Conservation (phyloP, 2,888 invertebrate species). For the Thymelicus lineola region DNA sequence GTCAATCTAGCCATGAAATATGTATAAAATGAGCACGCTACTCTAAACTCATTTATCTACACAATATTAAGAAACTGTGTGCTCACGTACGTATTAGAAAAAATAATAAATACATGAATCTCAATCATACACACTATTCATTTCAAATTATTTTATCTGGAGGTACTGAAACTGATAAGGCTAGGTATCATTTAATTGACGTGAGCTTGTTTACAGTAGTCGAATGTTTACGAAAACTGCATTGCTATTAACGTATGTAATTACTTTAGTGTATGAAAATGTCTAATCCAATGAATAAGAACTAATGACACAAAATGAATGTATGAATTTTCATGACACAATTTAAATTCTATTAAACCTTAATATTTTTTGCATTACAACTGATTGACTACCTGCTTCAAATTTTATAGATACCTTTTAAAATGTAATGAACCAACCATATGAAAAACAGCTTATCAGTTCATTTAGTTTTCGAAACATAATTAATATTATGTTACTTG, state of each 20-base stretch:
- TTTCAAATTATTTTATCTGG: conserved; percentile 8
- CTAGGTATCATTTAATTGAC: conserved; percentile 27
- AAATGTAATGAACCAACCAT: no score
- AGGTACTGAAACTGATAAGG: conserved; percentile 4
- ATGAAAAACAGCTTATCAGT: no score
- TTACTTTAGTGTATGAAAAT: neutral
- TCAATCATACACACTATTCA: conserved; percentile 1
- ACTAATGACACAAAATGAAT: neutral
- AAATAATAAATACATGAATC: conserved; percentile 17
- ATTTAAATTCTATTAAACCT: no score
- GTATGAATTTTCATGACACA: no score
- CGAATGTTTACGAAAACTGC: neutral
- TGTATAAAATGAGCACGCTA: conserved; percentile 23
- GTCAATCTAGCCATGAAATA: conserved; percentile 31
- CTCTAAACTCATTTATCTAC: conserved; percentile 17
- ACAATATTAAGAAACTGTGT: neutral
- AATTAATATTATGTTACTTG: no score
- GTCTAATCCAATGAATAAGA: neutral
- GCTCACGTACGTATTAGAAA: conserved; percentile 8
- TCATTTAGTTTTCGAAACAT: no score
- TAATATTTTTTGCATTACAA: no score
- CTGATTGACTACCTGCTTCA: no score
- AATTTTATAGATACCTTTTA: no score
- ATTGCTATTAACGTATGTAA: conserved; percentile 1
- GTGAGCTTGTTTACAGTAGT: neutral